Evolutionary conservation across 2,797 vertebrate species (phyloP), one percentile per base, ranked within the genome.

Genomic region (Enoplosus armatus): DNA sequence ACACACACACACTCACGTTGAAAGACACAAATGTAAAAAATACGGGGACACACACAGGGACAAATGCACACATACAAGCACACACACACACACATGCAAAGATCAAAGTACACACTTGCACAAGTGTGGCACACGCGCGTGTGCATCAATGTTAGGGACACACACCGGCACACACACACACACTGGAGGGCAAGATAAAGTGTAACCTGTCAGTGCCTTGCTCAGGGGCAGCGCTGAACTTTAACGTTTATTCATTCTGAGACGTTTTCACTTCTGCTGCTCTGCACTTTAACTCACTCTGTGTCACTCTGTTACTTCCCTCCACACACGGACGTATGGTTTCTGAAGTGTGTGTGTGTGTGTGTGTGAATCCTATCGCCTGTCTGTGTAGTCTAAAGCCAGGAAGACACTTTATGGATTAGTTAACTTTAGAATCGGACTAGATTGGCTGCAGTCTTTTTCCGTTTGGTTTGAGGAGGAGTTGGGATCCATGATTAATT

Each of bases 171-270:
- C 31, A 79, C 70, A 48, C 62, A 82, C 31, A 79, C 70, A 48
- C 59, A 31, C 66, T 51, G 43, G 20, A 72, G 64, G 75, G 43
- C 20, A 26, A 53, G 65, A 71, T 67, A 64, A 83, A 60, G 69
- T 82, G 66, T 31, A 68, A 59, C 24, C 50, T 62, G 68, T 79
- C 79, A 45, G 72, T 50, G 33, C 62, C 31, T 82, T 53, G 73
- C 70, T 80, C 51, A 48, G 59, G 64, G 85, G 64, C 47, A 76
- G 27, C 26, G 10, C 58, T 72, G 74, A 80, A 73, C 79, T 77
- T 82, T 48, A 72, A 70, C 43, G 10, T 75, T 81, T 45, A 80
- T 75, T 84, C 59, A 69, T 61, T 55, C 69, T 9, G 60, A 80
- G 65, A 26, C 22, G 14, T 72, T 82, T 62, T 66, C 43, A 72